Percentiles rank a stretch among this genome's conserved stretches.
phyloP scores from a whole-genome alignment of 2,888 invertebrate genomes.

The Calliphora vomitoria region DNA sequence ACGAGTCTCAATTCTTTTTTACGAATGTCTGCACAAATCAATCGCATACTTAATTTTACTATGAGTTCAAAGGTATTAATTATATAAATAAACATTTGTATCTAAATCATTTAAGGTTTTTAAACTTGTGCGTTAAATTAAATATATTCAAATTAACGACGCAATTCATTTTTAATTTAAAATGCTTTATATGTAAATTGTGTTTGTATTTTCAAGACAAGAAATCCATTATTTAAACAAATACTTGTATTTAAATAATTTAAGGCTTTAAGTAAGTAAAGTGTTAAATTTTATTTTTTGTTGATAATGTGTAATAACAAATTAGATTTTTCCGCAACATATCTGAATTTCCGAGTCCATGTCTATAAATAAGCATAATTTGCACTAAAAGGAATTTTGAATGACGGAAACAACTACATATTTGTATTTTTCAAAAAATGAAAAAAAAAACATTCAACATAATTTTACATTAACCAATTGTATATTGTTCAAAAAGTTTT shows the following conservation, averaged over 20 bases:
- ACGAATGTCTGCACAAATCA: neutral
- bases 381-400: too few relatives aligned
- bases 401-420: too few relatives aligned
- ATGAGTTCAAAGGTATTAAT: neutral
- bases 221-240: neutral
- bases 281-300: too few relatives aligned
- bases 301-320: too few relatives aligned
- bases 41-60: neutral
- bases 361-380: too few relatives aligned
- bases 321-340: too few relatives aligned
- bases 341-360: too few relatives aligned
- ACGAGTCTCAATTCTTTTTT: neutral
- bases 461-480: too few relatives aligned
- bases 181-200: neutral
- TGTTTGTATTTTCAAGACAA: neutral
- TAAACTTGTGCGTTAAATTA: neutral
- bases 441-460: too few relatives aligned
- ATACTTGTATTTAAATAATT: neutral
- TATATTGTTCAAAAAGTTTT: too few relatives aligned
- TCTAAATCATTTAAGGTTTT: slow-evolving; percentile 4
- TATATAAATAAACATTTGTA: slow-evolving; percentile 2
- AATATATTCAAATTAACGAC: neutral
- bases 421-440: too few relatives aligned
- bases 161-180: neutral
- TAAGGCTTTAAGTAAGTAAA: neutral